Evolutionary conservation across 2,113 vertebrate species (phyloP).

Genomic region (Lagenorhynchus albirostris): DNA sequence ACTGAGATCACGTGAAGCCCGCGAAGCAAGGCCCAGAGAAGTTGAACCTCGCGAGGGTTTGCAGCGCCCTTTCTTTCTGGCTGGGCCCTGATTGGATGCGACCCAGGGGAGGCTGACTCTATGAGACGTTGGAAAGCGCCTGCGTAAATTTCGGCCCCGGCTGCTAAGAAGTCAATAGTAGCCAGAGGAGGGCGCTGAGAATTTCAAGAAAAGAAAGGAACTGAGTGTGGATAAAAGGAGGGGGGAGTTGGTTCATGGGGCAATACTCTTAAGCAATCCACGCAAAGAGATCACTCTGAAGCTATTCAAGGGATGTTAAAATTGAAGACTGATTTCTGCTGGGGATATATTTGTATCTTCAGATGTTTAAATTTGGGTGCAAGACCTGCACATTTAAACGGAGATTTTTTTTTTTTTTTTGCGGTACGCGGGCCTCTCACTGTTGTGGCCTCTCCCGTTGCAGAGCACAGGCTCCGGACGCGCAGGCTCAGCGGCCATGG

Average conservation of each 20-base stretch:
- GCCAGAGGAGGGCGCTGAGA: rapidly evolving
- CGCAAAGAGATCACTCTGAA: neutral
- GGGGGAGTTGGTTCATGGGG: neutral
- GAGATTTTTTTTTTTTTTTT: neutral
- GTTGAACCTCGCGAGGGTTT: rapidly evolving
- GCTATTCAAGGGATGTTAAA: neutral
- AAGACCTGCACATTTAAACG: neutral
- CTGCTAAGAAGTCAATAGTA: rapidly evolving
- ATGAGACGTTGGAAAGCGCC: neutral
- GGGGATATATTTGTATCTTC: neutral
- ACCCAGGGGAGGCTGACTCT: neutral
- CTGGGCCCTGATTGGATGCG: neutral
- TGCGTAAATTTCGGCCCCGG: rapidly evolving
- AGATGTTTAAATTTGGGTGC: neutral
- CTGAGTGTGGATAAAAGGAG: neutral
- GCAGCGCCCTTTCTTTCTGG: rapidly evolving
- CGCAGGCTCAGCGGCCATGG: no score
- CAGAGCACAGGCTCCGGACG: no score
- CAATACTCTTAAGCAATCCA: rapidly evolving
- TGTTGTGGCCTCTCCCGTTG: no score
- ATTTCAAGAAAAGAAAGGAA: neutral
- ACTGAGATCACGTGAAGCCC: neutral
- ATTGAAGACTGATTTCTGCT: neutral
- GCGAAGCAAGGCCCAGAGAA: neutral
- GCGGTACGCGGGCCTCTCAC: no score